A percentile compares a stretch with the other conserved stretches of the same genome.
phyloP scores from a whole-genome alignment of 2,797 vertebrate genomes.

The Cheirogaleus major region DNA sequence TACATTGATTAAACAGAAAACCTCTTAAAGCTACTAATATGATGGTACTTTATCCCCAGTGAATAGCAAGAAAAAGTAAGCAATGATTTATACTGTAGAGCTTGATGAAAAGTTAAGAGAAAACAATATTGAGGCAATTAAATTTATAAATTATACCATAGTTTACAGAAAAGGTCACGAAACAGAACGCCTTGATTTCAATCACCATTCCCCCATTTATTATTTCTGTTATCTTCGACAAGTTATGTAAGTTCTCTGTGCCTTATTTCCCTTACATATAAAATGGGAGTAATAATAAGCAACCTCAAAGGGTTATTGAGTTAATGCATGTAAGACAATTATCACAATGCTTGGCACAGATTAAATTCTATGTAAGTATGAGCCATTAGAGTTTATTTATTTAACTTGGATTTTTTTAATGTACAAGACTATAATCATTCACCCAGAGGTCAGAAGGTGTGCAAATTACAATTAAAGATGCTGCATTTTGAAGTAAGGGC shows the following conservation, averaged over 20 bases:
- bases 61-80: not conserved
- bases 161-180: not conserved
- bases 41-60: not conserved
- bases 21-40: not conserved
- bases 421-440: not conserved
- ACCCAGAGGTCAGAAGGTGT: not conserved
- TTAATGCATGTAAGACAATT: not conserved
- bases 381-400: constrained; percentile 12
- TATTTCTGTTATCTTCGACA: not conserved
- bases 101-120: constrained; percentile 39
- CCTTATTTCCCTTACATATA: not conserved
- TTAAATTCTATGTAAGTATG: not conserved
- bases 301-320: not conserved
- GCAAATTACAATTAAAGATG: not conserved
- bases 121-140: constrained; percentile 26
- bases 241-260: not conserved
- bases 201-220: not conserved
- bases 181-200: not conserved
- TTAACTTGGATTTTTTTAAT: constrained; percentile 11
- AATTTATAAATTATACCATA: constrained; percentile 34
- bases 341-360: not conserved
- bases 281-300: not conserved
- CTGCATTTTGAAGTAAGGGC: not conserved
- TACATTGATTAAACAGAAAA: constrained; percentile 32
- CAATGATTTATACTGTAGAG: not conserved